A percentile compares a stretch with the other conserved stretches of the same genome.
Conservation (phyloP, 1,140 invertebrate species). For the Steinernema khuongi region DNA sequence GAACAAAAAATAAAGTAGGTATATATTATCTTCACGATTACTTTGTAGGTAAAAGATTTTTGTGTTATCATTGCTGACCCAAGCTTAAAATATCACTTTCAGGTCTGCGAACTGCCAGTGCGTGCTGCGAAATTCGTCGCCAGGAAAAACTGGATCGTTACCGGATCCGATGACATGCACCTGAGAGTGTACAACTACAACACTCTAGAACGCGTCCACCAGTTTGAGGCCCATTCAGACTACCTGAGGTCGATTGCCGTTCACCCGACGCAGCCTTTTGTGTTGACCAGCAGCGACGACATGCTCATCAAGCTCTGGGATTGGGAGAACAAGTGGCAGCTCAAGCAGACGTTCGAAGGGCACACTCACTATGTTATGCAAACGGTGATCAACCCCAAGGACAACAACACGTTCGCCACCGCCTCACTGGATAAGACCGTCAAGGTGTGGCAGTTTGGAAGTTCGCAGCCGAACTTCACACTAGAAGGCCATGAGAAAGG, state of each 20-base stretch:
- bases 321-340: conserved; percentile 95
- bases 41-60: background rate
- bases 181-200: conserved; percentile 98
- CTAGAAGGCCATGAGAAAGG: conserved; percentile 97
- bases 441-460: conserved; percentile 96
- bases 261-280: conserved; percentile 92
- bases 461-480: conserved; percentile 93
- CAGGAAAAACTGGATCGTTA: conserved; percentile 96
- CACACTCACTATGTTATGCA: conserved; percentile 99
- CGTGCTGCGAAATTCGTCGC: conserved; percentile 89
- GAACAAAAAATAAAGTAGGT: background rate
- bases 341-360: conserved; percentile 91
- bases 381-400: conserved; percentile 98
- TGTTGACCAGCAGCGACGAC: conserved; percentile 95
- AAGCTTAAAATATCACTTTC: conserved; percentile 17
- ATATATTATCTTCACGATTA: background rate
- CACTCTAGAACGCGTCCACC: conserved; percentile 86
- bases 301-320: conserved; percentile 99
- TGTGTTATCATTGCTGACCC: background rate
- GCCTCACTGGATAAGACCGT: conserved; percentile 93
- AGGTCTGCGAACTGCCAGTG: conserved; percentile 86
- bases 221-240: conserved; percentile 96
- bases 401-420: conserved; percentile 99
- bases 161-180: conserved; percentile 75
- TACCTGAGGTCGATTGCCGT: conserved; percentile 92